Conservation (phyloP, 1,140 invertebrate genomes). For the Drosophila ogumai region DNA sequence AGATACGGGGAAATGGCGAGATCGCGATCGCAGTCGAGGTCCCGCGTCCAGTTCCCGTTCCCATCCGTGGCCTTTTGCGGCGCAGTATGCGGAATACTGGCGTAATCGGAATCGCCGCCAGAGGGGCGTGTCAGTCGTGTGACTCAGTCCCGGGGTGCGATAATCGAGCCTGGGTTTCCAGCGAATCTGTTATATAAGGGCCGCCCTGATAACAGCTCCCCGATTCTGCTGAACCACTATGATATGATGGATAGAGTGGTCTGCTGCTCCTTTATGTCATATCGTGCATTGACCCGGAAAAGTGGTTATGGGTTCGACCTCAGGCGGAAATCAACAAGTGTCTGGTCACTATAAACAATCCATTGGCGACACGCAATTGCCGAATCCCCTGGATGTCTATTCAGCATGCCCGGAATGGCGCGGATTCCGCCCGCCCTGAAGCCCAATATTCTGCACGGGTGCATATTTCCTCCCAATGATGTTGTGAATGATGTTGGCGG, state of each 20-base stretch:
- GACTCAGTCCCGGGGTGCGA: conserved; percentile 49
- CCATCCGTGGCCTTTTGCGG: conserved; percentile 25
- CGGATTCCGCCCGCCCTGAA: not conserved
- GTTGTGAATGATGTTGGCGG: conserved; percentile 35
- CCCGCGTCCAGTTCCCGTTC: conserved; percentile 11
- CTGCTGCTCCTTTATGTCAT: conserved; percentile 2
- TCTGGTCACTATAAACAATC: conserved; percentile 32
- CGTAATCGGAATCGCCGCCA: conserved; percentile 7
- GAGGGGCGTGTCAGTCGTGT: conserved; percentile 63
- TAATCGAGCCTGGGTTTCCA: conserved; percentile 9
- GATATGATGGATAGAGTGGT: conserved; percentile 6
- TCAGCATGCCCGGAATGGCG: not conserved
- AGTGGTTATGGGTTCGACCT: conserved; percentile 9
- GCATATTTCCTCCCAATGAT: conserved; percentile 11
- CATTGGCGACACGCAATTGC: conserved; percentile 19
- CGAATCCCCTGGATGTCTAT: conserved; percentile 1
- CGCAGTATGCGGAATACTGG: conserved; percentile 9
- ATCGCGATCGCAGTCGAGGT: conserved; percentile 14
- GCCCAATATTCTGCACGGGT: conserved; percentile 17
- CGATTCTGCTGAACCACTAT: conserved; percentile 13
- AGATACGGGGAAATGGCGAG: conserved; percentile 43
- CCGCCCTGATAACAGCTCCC: conserved; percentile 17
- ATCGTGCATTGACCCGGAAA: conserved; percentile 39
- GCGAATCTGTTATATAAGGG: conserved; percentile 56
- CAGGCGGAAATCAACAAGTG: conserved; percentile 41